These are phyloP conservation scores for Microhierax caerulescens DNA, from an alignment of 2,797 vertebrate genomes.

Conservation along the genomic window DNA sequence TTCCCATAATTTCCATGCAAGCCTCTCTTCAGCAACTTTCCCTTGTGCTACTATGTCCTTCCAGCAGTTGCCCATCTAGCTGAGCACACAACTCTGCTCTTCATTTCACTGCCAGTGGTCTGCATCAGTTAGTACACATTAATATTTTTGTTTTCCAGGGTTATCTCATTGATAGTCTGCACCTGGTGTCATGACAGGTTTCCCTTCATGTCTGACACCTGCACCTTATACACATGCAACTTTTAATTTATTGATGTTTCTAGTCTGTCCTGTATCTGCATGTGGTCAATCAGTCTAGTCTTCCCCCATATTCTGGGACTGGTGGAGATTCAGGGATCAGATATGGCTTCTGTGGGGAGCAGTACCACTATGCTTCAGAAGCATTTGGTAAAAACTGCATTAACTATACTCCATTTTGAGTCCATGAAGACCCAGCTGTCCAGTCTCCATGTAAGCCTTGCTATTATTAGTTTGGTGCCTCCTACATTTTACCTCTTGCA, in stretches of 20 bases:
- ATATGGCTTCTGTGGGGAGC: not conserved
- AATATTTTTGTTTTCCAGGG: not conserved
- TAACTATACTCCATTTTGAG: not conserved
- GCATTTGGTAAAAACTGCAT: not conserved
- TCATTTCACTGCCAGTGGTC: not conserved
- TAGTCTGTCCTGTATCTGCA: not conserved
- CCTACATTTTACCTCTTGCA: constrained; percentile 44
- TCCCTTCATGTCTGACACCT: not conserved
- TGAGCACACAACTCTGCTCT: not conserved
- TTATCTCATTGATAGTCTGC: not conserved
- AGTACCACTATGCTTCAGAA: not conserved
- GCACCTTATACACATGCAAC: accelerated
- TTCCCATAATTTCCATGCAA: not conserved
- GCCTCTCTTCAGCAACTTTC: not conserved
- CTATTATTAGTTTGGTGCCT: constrained; percentile 26
- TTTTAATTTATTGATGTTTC: not conserved
- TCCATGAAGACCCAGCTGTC: not conserved
- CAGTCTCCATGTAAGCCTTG: not conserved
- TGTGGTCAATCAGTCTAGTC: not conserved
- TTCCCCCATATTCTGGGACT: not conserved
- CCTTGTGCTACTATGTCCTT: not conserved
- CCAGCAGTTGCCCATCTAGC: accelerated
- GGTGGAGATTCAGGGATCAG: not conserved
- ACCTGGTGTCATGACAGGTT: accelerated
- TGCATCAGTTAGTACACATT: not conserved